Evolutionary conservation across 2,113 vertebrate genomes (phyloP).

Genomic region (Pardalotus punctatus): DNA sequence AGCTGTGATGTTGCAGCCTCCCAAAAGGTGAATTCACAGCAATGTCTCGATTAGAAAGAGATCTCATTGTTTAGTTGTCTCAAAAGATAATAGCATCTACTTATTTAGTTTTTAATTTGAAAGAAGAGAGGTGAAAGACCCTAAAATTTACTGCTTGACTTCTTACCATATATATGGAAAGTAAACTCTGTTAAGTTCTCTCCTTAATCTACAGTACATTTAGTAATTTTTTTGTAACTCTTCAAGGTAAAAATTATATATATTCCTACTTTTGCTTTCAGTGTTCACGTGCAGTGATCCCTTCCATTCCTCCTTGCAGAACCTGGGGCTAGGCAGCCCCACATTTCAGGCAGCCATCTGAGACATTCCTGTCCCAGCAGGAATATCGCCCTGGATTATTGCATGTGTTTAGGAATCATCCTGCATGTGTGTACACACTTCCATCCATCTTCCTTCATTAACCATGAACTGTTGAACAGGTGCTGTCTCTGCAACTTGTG

Average conservation of each 20-base stretch:
- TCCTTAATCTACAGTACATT: background rate
- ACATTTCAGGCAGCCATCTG: background rate
- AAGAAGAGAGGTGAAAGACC: background rate
- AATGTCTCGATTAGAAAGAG: background rate
- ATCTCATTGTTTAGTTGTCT: background rate
- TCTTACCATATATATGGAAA: background rate
- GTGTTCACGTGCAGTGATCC: background rate
- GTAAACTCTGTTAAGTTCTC: background rate
- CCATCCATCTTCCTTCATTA: background rate
- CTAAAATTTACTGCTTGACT: background rate
- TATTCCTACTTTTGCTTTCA: background rate
- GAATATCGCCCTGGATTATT: background rate
- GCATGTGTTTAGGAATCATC: background rate
- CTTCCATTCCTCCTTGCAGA: background rate
- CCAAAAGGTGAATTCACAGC: constrained; percentile 13
- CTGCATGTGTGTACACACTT: background rate
- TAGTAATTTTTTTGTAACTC: background rate
- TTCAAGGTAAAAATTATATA: background rate
- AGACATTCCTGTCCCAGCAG: background rate
- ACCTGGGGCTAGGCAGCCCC: background rate
- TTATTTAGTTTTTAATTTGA: background rate
- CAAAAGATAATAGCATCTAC: background rate
- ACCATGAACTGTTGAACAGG: background rate
- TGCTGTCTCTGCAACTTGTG: background rate
- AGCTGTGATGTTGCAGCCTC: background rate